Evolutionary conservation across 2,888 invertebrate species (phyloP).

Genomic region (Entomobrya multifasciata): DNA sequence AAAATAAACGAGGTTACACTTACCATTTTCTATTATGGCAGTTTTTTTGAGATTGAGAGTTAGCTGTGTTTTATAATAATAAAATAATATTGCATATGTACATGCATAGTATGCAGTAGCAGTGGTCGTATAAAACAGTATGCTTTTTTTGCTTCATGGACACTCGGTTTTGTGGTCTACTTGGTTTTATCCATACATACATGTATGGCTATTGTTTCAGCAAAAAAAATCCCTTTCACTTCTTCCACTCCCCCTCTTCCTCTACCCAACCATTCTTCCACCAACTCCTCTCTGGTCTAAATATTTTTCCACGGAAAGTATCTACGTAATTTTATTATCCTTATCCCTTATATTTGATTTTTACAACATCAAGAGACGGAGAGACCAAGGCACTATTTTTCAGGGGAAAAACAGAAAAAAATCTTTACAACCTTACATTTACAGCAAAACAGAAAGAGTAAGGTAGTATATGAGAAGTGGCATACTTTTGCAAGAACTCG

Average conservation of each 20-base stretch:
- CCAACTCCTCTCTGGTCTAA: no score
- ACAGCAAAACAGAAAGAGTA: no score
- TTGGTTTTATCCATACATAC: no score
- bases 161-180: constrained; percentile 3
- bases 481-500: not conserved
- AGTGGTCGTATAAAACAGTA: no score
- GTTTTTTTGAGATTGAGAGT: not conserved
- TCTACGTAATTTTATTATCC: constrained; percentile 44
- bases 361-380: not conserved
- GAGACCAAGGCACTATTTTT: not conserved
- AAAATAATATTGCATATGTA: not conserved
- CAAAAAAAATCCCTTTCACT: not conserved
- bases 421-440: not conserved
- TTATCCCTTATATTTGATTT: constrained; percentile 38
- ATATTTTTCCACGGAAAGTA: constrained; percentile 6
- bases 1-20: constrained; percentile 46
- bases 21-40: constrained; percentile 38
- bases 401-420: not conserved
- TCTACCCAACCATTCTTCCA: not conserved
- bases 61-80: not conserved
- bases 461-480: no score
- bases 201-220: constrained; percentile 1
- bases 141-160: not conserved
- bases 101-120: not conserved
- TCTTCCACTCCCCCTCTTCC: no score